A percentile compares a stretch with the other conserved stretches of the same genome.
Conservation (phyloP, 2,113 vertebrate genomes). For the Calyptommatus sinebrachiatus region DNA sequence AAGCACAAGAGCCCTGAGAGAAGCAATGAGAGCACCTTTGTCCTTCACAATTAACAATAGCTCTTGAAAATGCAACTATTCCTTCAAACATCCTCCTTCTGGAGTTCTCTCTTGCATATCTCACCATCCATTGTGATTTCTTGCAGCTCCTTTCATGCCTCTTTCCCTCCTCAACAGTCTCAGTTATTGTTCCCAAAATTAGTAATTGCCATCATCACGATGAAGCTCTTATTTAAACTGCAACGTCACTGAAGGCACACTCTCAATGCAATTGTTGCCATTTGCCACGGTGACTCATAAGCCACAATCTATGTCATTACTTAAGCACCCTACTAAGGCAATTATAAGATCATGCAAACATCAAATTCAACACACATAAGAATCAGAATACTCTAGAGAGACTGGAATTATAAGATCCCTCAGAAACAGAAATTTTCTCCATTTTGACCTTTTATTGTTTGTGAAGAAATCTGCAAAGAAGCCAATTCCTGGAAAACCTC, state of each 20-base stretch:
- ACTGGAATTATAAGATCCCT: conserved; percentile 46
- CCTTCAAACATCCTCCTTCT: not conserved
- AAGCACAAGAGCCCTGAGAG: not conserved
- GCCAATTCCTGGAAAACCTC: not conserved
- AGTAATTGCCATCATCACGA: conserved; percentile 16
- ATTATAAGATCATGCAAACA: conserved; percentile 46
- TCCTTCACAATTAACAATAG: not conserved
- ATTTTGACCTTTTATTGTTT: conserved; percentile 14
- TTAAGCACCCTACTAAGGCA: conserved; percentile 42
- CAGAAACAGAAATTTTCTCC: conserved; percentile 32
- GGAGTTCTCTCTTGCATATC: not conserved
- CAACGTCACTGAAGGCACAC: conserved; percentile 25
- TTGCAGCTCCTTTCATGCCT: not conserved
- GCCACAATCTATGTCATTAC: conserved; percentile 48
- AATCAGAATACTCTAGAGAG: conserved; percentile 42
- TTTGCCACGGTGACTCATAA: conserved; percentile 43
- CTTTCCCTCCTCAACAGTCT: conserved; percentile 16
- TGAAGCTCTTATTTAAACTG: conserved; percentile 33
- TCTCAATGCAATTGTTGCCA: conserved; percentile 35
- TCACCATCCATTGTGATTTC: not conserved
- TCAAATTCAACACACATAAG: conserved; percentile 19
- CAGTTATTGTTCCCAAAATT: conserved; percentile 28
- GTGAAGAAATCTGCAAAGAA: conserved; percentile 25
- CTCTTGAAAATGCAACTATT: accelerated
- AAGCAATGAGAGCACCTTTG: not conserved